Base-by-base conservation (phyloP, 2,797 vertebrate species). In the Spinus pinus region DNA sequence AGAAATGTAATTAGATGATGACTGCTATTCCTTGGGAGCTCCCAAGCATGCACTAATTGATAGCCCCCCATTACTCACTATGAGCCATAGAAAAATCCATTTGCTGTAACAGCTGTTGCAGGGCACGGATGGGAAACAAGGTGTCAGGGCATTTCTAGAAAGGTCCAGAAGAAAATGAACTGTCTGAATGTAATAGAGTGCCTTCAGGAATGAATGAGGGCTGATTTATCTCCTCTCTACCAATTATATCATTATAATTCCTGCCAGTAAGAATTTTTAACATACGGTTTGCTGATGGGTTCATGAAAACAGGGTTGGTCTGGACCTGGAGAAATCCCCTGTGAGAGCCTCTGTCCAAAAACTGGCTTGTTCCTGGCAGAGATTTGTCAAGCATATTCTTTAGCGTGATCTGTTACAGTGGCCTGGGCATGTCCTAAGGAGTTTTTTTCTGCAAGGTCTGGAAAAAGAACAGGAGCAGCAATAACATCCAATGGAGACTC, bases 1-100 rank as follows among this genome's bases (percentile, higher is more conserved):
- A 95, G 90, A 95, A 95, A 81, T 58, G 80, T 86, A 93, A 96
- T 95, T 95, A 94, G 88, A 84, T 70, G 81, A 92, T 88, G 92
- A 77, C 74, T 7, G 12, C 92, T 84, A 60, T 81, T 95, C 70
- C 95, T 93, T 90, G 73, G 91, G 90, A 94, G 88, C 83, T 96
- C 66, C 90, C 86, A 94, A 93, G 88, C 92, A 92, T 82, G 84
- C 67, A 66, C 84, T 94, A 92, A 94, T 95, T 94, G 93, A 94
- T 83, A 95, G 73, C 70, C 88, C 70, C 53, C 74, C 91, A 94
- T 91, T 94, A 95, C 72, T 88, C 82, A 62, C 42, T 65, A 69
- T 14, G 3, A 93, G 70, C 60, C 75, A 28, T 5, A 90, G 90
- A 79, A 88, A 93, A 90, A 93, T 74, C 83, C 95, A 93, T 95